These are phyloP conservation scores for Apoderus coryli DNA, from an alignment of 2,888 invertebrate genomes.

Conservation along the genomic window DNA sequence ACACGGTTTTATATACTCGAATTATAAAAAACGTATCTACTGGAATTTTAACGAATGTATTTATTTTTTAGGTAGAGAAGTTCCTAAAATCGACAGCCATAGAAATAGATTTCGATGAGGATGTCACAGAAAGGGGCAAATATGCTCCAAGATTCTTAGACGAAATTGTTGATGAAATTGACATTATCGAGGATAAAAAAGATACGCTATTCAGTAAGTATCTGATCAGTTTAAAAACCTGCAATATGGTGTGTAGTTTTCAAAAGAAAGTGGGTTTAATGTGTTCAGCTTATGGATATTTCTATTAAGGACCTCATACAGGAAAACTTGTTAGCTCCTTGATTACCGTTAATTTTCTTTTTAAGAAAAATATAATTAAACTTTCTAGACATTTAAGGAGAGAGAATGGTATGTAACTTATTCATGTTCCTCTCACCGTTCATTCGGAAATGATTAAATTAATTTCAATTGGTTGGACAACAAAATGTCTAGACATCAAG, in stretches of 20 bases:
- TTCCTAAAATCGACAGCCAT: conserved; percentile 66
- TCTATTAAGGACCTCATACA: not conserved
- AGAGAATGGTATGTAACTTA: no score
- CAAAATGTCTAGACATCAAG: no score
- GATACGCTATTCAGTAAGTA: conserved; percentile 67
- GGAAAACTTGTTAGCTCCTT: not conserved
- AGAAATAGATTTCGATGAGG: conserved; percentile 59
- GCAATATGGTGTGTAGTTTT: conserved; percentile 2
- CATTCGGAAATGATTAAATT: no score
- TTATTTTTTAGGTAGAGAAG: conserved; percentile 35
- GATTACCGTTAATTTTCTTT: no score
- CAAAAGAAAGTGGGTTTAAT: no score
- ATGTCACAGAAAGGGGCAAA: conserved; percentile 57
- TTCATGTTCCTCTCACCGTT: no score
- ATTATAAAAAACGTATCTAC: conserved; percentile 1
- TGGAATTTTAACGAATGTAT: conserved; percentile 1
- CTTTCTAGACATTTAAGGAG: no score
- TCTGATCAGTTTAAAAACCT: conserved; percentile 10
- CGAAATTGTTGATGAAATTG: conserved; percentile 71
- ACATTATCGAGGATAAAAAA: conserved; percentile 68
- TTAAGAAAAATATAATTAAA: no score
- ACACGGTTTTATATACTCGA: no score
- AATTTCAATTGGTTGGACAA: no score
- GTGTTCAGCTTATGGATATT: not conserved
- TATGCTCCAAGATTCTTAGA: conserved; percentile 71